These are phyloP conservation scores for Lordiphosa clarofinis DNA, from an alignment of 1,140 invertebrate genomes.

Conservation along the genomic window DNA sequence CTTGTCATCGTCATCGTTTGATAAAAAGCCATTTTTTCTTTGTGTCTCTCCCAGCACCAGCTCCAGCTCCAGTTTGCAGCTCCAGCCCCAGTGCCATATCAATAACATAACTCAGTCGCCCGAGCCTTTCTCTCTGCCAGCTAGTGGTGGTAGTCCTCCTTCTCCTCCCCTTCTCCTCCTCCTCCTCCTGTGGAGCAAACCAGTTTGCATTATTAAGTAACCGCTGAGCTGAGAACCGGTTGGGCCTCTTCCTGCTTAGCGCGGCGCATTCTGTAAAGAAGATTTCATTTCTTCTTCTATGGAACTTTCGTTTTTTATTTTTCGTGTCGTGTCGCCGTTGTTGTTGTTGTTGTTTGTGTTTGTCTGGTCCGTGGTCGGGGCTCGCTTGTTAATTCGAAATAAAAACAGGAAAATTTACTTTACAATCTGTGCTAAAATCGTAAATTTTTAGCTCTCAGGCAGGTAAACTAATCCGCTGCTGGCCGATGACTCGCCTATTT, in stretches of 20 bases:
- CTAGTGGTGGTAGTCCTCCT: background rate
- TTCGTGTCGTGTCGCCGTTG: constrained; percentile 21
- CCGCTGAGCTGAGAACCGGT: constrained; percentile 52
- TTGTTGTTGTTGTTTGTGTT: constrained; percentile 4
- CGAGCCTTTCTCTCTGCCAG: constrained; percentile 36
- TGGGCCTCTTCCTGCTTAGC: constrained; percentile 33
- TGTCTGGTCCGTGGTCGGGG: constrained; percentile 35
- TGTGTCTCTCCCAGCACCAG: constrained; percentile 12
- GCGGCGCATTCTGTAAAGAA: constrained; percentile 40
- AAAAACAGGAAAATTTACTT: constrained; percentile 77
- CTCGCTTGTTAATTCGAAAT: constrained; percentile 72
- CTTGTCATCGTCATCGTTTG: constrained; percentile 35
- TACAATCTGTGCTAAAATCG: constrained; percentile 77
- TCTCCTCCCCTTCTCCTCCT: no score
- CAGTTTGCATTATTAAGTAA: constrained; percentile 75
- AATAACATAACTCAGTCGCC: constrained; percentile 49
- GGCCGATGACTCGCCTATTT: constrained; percentile 59
- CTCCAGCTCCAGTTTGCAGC: background rate
- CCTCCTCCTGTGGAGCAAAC: constrained; percentile 47
- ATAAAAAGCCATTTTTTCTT: constrained; percentile 13
- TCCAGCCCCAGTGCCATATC: constrained; percentile 47
- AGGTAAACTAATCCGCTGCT: constrained; percentile 64
- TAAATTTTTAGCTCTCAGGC: constrained; percentile 63
- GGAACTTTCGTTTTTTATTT: constrained; percentile 72
- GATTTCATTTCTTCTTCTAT: constrained; percentile 30